Evolutionary conservation across 2,888 invertebrate genomes (phyloP).

Genomic region (Ellobium chinense): DNA sequence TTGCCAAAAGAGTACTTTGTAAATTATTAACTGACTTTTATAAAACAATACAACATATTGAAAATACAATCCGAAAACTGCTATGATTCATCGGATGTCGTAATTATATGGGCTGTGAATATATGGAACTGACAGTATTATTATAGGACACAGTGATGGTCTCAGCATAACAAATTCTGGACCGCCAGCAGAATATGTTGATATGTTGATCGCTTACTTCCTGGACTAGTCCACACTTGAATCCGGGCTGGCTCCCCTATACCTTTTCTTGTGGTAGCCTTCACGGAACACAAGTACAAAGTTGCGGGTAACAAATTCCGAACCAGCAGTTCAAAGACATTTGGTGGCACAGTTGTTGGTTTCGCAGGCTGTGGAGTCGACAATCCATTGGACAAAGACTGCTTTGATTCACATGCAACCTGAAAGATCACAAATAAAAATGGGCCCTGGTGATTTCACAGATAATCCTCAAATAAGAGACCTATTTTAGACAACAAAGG

Average conservation of each 20-base stretch:
- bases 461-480: no score
- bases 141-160: no score
- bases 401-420: conserved; percentile 57
- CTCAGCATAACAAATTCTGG: no score
- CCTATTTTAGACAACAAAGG: no score
- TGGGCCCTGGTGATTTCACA: background rate
- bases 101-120: no score
- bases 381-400: conserved; percentile 41
- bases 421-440: conserved; percentile 33
- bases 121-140: no score
- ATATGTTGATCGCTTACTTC: conserved; percentile 52
- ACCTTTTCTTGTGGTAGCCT: conserved; percentile 83
- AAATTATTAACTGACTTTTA: no score
- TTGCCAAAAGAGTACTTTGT: no score
- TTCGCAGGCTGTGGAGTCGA: background rate
- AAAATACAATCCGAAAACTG: no score
- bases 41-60: no score
- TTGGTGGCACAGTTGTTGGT: conserved; percentile 44
- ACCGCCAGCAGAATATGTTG: no score
- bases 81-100: no score
- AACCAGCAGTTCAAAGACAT: conserved; percentile 55
- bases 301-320: conserved; percentile 84
- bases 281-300: conserved; percentile 87
- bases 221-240: conserved; percentile 85
- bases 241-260: conserved; percentile 81